Base-by-base conservation (phyloP, 1,140 invertebrate species). In the Aphaenogaster ashmeadi region DNA sequence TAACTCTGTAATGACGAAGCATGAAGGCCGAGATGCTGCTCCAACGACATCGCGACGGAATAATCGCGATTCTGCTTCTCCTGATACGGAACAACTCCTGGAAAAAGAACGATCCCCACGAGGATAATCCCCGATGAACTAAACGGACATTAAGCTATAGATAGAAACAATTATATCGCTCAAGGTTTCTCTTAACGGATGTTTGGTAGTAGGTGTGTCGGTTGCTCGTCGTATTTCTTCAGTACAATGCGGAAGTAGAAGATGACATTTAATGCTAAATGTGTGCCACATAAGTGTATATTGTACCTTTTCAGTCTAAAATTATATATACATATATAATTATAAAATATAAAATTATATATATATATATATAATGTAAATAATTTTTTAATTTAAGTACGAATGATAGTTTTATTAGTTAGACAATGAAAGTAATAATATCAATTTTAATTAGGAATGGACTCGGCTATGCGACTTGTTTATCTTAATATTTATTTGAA, bases 91-190 rank as follows among this genome's bases (percentile, higher is more conserved):
- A 27, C 13, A 27, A 67, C 11, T 9, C n/a, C 85, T 87, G 77
- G 47, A 81, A 87, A 72, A 50, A 41, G 11, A 81, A 72, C 27
- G 15, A 21, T 27, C 36, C 52, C 58, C 83, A 52, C 74, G 36
- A 79, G n/a, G 47, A 86, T 86, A 64, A 78, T 52, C 72, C 47
- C 41, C 72, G 47, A 36, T 72, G 21, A 58, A 44, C 27, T 52
- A 21, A 8, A 60, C 11, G 11, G 9, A 41, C 15, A 5, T 67
- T 64, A 67, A 18, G 4, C 27, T 41, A 79, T 7, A 52, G 44
- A 44, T 27, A 38, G 6, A 7, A 18, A 80, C 9, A 33, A 38
- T 62, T 67, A 67, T 8, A 69, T 52, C 38, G 21, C 38, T 69
- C 7, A 11, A 7, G 1, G n/a, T 66, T 1, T 38, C 27, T 44